Percentiles rank a stretch among this genome's conserved stretches.
Conservation (phyloP, 2,888 invertebrate genomes). For the Erannis defoliaria region DNA sequence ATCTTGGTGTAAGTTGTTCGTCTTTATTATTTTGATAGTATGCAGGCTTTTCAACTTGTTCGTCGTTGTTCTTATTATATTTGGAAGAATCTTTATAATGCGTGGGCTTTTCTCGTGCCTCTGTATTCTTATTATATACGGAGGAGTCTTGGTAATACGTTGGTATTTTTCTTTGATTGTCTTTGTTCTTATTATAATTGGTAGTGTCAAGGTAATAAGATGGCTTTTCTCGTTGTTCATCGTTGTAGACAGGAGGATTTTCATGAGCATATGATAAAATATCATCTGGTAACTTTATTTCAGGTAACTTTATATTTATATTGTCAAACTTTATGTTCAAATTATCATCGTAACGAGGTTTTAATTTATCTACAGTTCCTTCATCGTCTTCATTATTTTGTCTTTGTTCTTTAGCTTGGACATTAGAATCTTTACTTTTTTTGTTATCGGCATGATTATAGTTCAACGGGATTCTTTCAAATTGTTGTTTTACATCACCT, state of each 20-base stretch:
- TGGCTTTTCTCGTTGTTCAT: conserved; percentile 31
- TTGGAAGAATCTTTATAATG: conserved; percentile 53
- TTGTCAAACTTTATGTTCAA: conserved; percentile 77
- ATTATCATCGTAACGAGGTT: conserved; percentile 71
- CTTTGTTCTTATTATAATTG: conserved; percentile 47
- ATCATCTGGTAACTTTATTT: conserved; percentile 81
- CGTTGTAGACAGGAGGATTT: conserved; percentile 51
- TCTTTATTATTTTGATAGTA: conserved; percentile 41
- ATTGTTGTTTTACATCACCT: conserved; percentile 73
- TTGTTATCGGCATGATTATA: conserved; percentile 65
- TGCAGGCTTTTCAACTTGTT: conserved; percentile 41
- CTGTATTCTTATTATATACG: conserved; percentile 32
- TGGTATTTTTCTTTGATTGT: conserved; percentile 43
- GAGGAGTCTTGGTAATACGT: conserved; percentile 8
- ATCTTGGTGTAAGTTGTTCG: conserved; percentile 49
- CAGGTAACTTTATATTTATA: conserved; percentile 75
- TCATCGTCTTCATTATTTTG: conserved; percentile 52
- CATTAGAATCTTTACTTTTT: conserved; percentile 38
- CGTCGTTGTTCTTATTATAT: conserved; percentile 49
- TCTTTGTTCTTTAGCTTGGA: conserved; percentile 38
- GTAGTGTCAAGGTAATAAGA: conserved; percentile 53
- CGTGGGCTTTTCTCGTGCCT: conserved; percentile 36
- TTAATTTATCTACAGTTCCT: conserved; percentile 61
- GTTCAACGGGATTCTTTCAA: conserved; percentile 79
- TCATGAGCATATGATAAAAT: conserved; percentile 70